Percentiles rank a stretch among this genome's conserved stretches.
phyloP scores from a whole-genome alignment of 2,888 invertebrate species.

The Drosophila leonis region DNA sequence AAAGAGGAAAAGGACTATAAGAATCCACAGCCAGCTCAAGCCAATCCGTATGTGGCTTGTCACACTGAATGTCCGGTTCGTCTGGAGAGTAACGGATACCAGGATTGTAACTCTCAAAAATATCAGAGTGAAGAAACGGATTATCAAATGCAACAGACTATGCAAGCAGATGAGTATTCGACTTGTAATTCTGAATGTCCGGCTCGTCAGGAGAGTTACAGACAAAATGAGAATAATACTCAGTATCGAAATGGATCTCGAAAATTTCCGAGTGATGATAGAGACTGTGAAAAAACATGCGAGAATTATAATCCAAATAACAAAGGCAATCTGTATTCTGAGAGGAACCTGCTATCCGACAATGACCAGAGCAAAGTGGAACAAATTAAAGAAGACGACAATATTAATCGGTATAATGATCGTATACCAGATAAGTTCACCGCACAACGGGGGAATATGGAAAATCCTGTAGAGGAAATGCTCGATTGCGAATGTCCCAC shows the following conservation, averaged over 20 bases:
- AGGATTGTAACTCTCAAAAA: neutral
- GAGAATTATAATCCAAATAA: neutral
- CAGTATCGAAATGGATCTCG: neutral
- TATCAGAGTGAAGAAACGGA: too few relatives aligned
- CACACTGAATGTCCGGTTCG: neutral
- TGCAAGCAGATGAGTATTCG: neutral
- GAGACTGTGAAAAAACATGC: neutral
- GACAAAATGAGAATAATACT: neutral
- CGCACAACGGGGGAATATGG: neutral
- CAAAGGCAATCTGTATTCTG: neutral
- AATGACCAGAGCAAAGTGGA: neutral
- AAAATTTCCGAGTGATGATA: neutral
- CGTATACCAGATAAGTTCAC: neutral
- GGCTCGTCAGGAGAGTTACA: neutral
- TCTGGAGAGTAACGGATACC: neutral
- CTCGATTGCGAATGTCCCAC: slow-evolving; percentile 15
- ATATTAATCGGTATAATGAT: neutral
- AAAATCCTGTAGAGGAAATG: slow-evolving; percentile 2
- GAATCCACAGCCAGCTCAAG: neutral
- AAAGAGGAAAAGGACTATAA: too few relatives aligned
- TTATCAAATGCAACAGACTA: neutral
- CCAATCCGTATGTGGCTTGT: neutral
- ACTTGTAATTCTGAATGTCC: neutral
- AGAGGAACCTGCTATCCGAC: neutral
- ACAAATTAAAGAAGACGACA: neutral